Conservation (phyloP, 2,113 vertebrate species). For the Calyptommatus sinebrachiatus region DNA sequence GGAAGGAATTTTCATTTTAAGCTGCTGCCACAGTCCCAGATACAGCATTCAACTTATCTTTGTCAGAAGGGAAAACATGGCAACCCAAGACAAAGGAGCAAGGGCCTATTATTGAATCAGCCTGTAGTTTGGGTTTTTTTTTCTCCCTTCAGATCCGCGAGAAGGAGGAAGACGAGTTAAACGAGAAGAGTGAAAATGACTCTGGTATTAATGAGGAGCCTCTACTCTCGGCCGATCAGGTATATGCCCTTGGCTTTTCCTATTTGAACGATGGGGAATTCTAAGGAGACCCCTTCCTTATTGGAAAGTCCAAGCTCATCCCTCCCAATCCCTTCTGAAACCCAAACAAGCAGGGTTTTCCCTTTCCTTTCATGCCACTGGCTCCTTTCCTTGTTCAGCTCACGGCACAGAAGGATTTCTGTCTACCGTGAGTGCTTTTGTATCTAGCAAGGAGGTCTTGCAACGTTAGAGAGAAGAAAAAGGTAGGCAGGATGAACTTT, state of each 20-base stretch:
- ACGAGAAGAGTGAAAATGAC: slow-evolving; percentile 88
- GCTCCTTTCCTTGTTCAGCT: too few species aligned
- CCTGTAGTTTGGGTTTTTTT: background rate
- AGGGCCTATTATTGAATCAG: slow-evolving; percentile 3
- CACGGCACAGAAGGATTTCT: too few species aligned
- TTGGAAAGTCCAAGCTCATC: background rate
- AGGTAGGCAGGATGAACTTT: too few species aligned
- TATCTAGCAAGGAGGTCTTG: too few species aligned
- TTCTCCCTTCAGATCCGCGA: slow-evolving; percentile 78
- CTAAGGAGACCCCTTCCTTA: background rate
- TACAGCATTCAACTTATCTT: background rate
- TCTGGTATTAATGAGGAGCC: slow-evolving; percentile 86
- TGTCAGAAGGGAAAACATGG: background rate
- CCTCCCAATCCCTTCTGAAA: background rate
- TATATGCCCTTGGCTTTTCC: slow-evolving; percentile 25
- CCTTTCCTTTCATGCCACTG: too few species aligned
- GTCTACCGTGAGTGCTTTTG: too few species aligned
- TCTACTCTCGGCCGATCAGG: slow-evolving; percentile 89
- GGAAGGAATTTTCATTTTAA: too few species aligned
- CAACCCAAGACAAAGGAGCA: background rate
- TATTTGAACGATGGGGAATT: background rate
- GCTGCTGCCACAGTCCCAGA: too few species aligned
- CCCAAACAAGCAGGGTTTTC: too few species aligned
- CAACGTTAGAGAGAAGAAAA: too few species aligned
- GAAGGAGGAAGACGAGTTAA: slow-evolving; percentile 91